Base-by-base conservation (phyloP, 2,888 invertebrate genomes). In the Crocallis elinguaria region DNA sequence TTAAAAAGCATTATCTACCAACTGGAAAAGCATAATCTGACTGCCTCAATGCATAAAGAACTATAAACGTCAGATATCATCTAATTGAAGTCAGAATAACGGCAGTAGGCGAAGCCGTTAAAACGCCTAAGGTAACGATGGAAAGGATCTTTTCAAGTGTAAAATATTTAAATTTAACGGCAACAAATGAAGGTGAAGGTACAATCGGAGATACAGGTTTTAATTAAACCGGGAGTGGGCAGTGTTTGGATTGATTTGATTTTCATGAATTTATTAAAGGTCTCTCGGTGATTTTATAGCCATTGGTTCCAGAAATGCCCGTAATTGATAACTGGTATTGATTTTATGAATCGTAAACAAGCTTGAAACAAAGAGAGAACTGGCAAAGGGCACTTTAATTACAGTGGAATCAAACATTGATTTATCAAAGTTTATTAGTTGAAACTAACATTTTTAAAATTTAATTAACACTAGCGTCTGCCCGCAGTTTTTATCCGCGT, bases 61-160 rank as follows among this genome's bases (percentile, higher is more conserved):
- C 88, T 89, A 88, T 89, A 86, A 89, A 88, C 69, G 88, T 88
- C 86, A 83, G 89, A 90, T 90, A 89, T 85, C 84, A 89, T 90
- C 88, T 88, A 88, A 90, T 89, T 89, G 88, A 90, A 88, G 78
- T 73, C 71, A 68, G 70, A 85, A 79, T 86, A 83, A 88, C 79
- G 82, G 54, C 35, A 36, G 75, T 37, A 59, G 67, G 63, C 73
- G 64, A 70, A 75, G 67, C 71, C 82, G 81, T 88, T 88, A 86
- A 86, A 88, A 81, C 71, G 84, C 80, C 84, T 79, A 72, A 80
- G 79, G 82, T 82, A 82, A 46, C 52, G 46, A 46, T 42, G 36
- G 23, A 41, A 41, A 23, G 35, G 27, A 46, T 81, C 79, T 73
- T 75, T 77, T 77, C 77, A 71, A 82, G 82, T 78, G 79, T 85